A percentile compares a stretch with the other conserved stretches of the same genome.
Conservation (phyloP, 30 jellyfish, hydroid and myxozoan genomes). For the Turritopsis dohrnii region DNA sequence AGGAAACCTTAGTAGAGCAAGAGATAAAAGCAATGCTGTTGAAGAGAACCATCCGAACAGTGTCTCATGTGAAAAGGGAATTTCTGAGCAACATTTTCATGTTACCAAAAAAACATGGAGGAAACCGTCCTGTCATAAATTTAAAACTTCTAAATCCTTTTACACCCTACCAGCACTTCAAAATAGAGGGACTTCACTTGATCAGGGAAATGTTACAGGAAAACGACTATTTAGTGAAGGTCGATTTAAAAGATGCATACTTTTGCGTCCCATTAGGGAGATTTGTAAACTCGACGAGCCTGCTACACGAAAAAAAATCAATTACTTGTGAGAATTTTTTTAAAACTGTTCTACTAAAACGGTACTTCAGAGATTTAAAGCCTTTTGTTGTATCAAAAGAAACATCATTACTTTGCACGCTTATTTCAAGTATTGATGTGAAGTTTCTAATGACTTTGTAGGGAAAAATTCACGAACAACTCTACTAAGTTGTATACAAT, state of each 20-base stretch:
- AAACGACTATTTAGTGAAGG: slow-evolving; percentile 31
- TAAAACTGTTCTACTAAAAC: too few species aligned
- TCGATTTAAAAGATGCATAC: slow-evolving; percentile 42
- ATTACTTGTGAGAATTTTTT: too few species aligned
- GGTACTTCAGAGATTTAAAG: too few species aligned
- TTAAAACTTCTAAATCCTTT: background rate
- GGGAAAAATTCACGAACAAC: too few species aligned
- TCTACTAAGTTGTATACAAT: too few species aligned
- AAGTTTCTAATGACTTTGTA: too few species aligned
- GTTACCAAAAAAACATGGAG: slow-evolving; percentile 13
- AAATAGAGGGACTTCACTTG: slow-evolving; percentile 7
- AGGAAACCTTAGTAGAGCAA: background rate
- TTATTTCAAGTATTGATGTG: too few species aligned
- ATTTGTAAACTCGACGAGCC: too few species aligned
- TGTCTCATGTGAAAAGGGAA: background rate
- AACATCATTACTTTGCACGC: too few species aligned
- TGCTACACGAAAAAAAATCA: too few species aligned
- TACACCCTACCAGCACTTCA: slow-evolving; percentile 11
- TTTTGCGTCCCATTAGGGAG: slow-evolving; percentile 31
- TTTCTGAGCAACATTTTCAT: background rate
- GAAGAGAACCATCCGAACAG: background rate
- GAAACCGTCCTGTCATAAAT: background rate
- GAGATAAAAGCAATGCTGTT: slow-evolving; percentile 1
- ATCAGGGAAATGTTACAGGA: slow-evolving; percentile 27
- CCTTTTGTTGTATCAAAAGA: too few species aligned